These are phyloP conservation scores for Scaptomyza cyrtandrae DNA, from an alignment of 2,888 invertebrate species.

Conservation along the genomic window DNA sequence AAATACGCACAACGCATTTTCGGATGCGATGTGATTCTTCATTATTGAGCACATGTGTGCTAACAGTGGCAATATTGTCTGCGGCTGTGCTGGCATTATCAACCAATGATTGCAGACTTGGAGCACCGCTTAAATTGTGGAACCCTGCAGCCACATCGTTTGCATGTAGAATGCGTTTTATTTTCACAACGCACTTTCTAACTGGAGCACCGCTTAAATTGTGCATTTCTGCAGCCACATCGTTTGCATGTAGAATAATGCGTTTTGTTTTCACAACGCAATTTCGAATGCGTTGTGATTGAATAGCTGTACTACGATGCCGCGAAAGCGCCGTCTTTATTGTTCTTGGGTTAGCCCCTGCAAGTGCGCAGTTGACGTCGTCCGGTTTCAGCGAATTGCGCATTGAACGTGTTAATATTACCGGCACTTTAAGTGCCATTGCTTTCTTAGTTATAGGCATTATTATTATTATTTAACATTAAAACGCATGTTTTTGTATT, in stretches of 20 bases:
- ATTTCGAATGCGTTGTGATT: conserved; percentile 9
- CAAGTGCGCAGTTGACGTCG: not conserved
- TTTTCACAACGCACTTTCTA: conserved; percentile 44
- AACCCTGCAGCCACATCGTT: too few relatives aligned
- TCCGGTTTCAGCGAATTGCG: not conserved
- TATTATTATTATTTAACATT: conserved; percentile 14
- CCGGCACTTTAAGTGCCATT: not conserved
- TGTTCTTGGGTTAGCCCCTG: not conserved
- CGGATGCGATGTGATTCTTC: not conserved
- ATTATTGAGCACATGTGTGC: too few relatives aligned
- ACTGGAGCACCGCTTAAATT: not conserved
- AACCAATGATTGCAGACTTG: not conserved
- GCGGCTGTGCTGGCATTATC: too few relatives aligned
- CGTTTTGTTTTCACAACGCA: conserved; percentile 55
- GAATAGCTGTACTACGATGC: not conserved
- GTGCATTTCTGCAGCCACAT: too few relatives aligned
- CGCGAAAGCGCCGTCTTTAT: not conserved
- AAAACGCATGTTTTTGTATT: not conserved
- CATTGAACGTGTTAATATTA: too few relatives aligned
- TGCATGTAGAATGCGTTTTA: conserved; percentile 33
- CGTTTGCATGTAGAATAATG: not conserved
- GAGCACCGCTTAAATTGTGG: not conserved
- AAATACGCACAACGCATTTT: not conserved
- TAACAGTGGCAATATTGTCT: not conserved
- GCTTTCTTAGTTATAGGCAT: conserved; percentile 35